Percentiles rank a stretch among this genome's conserved stretches.
Conservation (phyloP, 1,140 invertebrate genomes). For the Helicoverpa armigera region DNA sequence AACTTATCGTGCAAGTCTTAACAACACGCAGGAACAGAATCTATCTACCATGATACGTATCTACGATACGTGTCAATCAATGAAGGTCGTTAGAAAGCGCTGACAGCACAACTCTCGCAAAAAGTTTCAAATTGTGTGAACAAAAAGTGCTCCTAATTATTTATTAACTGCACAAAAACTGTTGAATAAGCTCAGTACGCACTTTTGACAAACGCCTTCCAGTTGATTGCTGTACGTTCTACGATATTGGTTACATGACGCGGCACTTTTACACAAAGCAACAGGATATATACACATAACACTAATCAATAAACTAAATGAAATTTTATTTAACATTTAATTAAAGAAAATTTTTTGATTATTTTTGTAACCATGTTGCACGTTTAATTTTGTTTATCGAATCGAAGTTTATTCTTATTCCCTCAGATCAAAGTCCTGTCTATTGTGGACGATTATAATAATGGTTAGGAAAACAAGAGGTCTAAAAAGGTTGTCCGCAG, state of each 20-base stretch:
- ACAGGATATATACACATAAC: not conserved
- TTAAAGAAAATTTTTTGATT: not conserved
- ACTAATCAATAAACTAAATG: not conserved
- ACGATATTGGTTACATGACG: not conserved
- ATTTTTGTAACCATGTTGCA: no score
- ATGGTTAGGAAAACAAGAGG: no score
- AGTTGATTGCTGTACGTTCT: not conserved
- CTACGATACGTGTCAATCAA: not conserved
- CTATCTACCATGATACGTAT: no score
- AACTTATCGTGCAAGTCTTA: no score
- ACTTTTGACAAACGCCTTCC: not conserved
- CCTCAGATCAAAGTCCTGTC: no score
- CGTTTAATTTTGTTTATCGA: no score
- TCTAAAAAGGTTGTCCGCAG: no score
- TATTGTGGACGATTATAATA: no score
- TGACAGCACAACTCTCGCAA: constrained; percentile 4
- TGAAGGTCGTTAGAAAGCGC: constrained; percentile 56
- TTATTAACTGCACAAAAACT: constrained; percentile 35
- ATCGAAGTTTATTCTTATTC: no score
- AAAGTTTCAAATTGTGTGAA: constrained; percentile 52
- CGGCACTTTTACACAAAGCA: constrained; percentile 1
- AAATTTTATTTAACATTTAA: not conserved
- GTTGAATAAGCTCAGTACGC: not conserved
- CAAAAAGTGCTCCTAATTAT: constrained; percentile 52
- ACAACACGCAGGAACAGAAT: no score